Evolutionary conservation across 2,113 vertebrate species (phyloP), one percentile per base, ranked within the genome.

Genomic region (Actenoides hombroni): DNA sequence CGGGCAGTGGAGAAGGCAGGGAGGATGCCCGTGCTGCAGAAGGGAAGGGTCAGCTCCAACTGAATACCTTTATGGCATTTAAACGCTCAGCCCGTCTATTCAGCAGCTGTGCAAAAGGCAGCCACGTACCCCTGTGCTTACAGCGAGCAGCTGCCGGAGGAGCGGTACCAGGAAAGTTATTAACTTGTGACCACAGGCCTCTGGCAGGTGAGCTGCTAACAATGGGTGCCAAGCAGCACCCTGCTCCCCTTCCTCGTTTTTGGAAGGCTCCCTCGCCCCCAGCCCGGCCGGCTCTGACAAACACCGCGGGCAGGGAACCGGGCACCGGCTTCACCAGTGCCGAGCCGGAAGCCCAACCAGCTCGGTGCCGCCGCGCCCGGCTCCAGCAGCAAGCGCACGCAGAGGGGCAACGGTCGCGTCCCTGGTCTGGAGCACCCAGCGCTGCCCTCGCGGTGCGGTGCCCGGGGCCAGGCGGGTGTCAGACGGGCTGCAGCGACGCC

Each of bases 51-150:
- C 7, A 20, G 37, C 13, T n/a, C 28, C 0, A 0, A 33, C 16
- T 4, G 33, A n/a, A 25, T 7, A 7, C 1, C 40, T n/a, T 13
- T 6, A 19, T 2, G 31, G 11, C 65, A 6, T 10, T 10, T 13
- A 19, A 35, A 7, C 0, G 7, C 12, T 56, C 24, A 49, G 31
- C 11, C 1, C 24, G 4, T 0, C 25, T 0, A 25, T 2, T 56
- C 28, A 11, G 16, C 51, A 25, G 49, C 28, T 0, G 46, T 3
- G 63, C 75, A 2, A 6, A 18, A 28, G 0, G 2, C 23, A 18
- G 40, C 4, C 71, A 4, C 0, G 1, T 2, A 26, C n/a, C 1
- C 1, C 8, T 48, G 6, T 29, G 1, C 40, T 3, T 5, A 4
- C 13, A 14, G 65, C 0, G 11, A 68, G 81, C 37, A 37, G 29